Base-by-base conservation (phyloP, 2,797 vertebrate genomes). In the Meriones psammophilus region DNA sequence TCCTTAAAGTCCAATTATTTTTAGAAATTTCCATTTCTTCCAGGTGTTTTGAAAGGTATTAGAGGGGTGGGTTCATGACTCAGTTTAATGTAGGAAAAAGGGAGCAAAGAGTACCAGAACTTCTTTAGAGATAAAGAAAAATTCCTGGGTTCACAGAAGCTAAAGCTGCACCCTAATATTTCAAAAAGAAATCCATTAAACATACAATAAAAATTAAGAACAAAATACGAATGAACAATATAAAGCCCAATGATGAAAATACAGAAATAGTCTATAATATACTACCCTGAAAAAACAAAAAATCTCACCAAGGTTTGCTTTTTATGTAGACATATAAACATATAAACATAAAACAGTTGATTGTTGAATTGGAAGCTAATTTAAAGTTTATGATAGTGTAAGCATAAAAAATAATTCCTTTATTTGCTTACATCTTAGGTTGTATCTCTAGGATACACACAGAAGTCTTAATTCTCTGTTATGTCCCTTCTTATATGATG, bases 101-200 rank as follows among this genome's bases (percentile, higher is more conserved):
- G 18, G 4, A 68, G 4, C 36, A 69, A 86, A 46, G 8, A 87
- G n/a, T 10, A 13, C 4, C 15, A 74, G 62, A 93, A 39, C 12
- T 36, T 71, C 8, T 73, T 39, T 20, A 62, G 0, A 68, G 56
- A 80, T 83, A 76, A 92, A 30, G n/a, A 58, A 87, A 81, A 94
- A 18, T 71, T 24, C 10, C n/a, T 14, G 1, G 0, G 46, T 15
- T 85, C 64, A 58, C 46, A 90, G 71, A 92, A 62, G 93, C 74
- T 42, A 92, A 95, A 90, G 92, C 26, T 36, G 17, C 68, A 68
- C 1, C 2, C 42, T 79, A 84, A 46, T 71, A 1, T 85, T 95
- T 96, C 64, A 56, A 79, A 91, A 30, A 28, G 20, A 96, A 95
- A 73, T 92, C 39, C 20, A 22, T 60, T 77, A 86, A 60, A n/a